phyloP scores from a whole-genome alignment of 2,113 vertebrate species.

The Epinephelus cyanopodus region DNA sequence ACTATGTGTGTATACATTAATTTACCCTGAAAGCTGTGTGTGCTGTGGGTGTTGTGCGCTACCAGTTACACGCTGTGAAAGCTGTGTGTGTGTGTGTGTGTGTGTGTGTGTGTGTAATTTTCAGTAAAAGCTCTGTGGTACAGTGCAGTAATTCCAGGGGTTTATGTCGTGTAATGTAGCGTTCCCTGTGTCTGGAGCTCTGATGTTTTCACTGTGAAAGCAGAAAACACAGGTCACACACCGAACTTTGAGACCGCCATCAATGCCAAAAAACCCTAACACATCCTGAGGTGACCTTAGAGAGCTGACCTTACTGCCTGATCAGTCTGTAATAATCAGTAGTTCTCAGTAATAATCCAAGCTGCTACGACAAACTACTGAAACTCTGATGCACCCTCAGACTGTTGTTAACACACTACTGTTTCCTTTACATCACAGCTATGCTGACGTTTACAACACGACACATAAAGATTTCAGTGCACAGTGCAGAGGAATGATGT shows the following conservation, averaged over 20 bases:
- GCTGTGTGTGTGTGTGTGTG: slow-evolving; percentile 2
- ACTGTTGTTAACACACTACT: not conserved
- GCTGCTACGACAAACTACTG: not conserved
- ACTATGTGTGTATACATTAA: slow-evolving; percentile 10
- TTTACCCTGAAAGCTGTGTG: slow-evolving; percentile 33
- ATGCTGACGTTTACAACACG: not conserved
- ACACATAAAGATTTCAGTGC: not conserved
- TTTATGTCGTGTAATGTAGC: not conserved
- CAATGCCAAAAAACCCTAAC: not conserved
- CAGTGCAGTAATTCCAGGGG: slow-evolving; percentile 54
- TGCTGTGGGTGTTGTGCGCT: not conserved
- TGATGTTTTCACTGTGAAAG: slow-evolving; percentile 41
- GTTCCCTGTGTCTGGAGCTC: slow-evolving; percentile 14
- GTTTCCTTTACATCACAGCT: not conserved
- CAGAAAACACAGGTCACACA: slow-evolving; percentile 25
- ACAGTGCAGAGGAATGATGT: not conserved
- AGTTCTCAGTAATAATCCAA: not conserved
- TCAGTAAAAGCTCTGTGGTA: slow-evolving; percentile 55
- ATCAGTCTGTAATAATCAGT: not conserved
- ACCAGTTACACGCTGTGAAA: slow-evolving; percentile 28
- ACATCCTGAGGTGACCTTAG: not conserved
- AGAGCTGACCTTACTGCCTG: not conserved
- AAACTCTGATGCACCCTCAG: not conserved
- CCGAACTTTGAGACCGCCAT: slow-evolving; percentile 13
- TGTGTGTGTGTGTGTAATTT: slow-evolving; percentile 36